Evolutionary conservation across 2,888 invertebrate genomes (phyloP), one percentile per base, ranked within the genome.

Genomic region (Nomada ruficornis): DNA sequence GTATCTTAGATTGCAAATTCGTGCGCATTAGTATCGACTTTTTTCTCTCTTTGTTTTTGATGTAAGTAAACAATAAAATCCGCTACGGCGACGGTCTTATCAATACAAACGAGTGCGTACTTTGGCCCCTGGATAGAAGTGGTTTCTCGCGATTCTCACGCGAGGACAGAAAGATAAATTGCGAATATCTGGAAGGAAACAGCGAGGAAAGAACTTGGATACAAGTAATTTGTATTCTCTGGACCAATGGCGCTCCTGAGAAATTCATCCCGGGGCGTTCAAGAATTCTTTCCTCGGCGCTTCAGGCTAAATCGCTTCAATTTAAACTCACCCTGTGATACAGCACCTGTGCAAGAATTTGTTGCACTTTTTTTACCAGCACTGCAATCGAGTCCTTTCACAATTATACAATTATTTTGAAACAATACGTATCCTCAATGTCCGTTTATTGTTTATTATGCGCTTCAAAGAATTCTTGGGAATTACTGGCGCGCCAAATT

Each of bases 291-390:
- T 76, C 74, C 54, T 10, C 50, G 67, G 59, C 29, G 47, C 62
- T 47, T 18, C n/a, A 36, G 47, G 70, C 57, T 67, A 59, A 63
- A 62, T 71, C 74, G 72, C 69, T 79, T 82, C 76, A 85, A 90
- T 88, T 84, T 89, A 86, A 89, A 89, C 74, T 87, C 88, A 83
- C 55, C 62, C 47, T 44, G 52, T 59, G 71, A 65, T 75, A 63
- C 60, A 71, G 77, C 77, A 64, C 63, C 80, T 26, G 23, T 67
- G 62, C 20, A 18, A 52, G 57, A 77, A 26, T 68, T 69, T 11
- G 18, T 18, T 9, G 55, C 50, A 26, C 70, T 36, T 23, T 72
- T 70, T 57, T 59, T 47, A 63, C 36, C 54, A 55, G 18, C 59
- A 70, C 42, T 42, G 63, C 44, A 52, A 52, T 72, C 68, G 59